Base-by-base conservation (phyloP, 2,113 vertebrate genomes). In the Ciconia maguari region DNA sequence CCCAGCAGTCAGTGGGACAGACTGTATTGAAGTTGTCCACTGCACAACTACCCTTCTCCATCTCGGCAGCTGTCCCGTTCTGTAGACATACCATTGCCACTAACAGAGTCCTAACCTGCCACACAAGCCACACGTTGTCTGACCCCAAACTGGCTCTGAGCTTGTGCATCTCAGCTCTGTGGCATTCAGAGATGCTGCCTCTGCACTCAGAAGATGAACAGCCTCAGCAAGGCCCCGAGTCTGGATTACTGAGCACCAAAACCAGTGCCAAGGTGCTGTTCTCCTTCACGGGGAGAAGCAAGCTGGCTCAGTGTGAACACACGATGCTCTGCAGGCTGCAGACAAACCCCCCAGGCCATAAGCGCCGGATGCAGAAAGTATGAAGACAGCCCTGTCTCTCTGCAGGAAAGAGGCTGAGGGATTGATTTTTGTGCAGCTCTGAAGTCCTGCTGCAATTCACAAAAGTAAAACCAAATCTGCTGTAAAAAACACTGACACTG, bases 1-100 rank as follows among this genome's bases (percentile, higher is more conserved):
- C 20, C 32, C 83, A 41, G 90, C 66, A 51, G 62, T 19, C 17
- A 12, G 16, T 14, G 41, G 84, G 64, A 49, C 1, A 3, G 42
- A 30, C 6, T 2, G 1, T 10, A 8, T 0, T 30, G 16, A 32
- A 76, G 48, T 4, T n/a, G 5, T 15, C 20, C 41, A 24, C 27
- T 10, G 2, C 88, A 29, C 7, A 42, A 5, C 14, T 3, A 5
- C 17, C 13, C n/a, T 34, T 20, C 42, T 60, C 57, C 76, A 16
- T 13, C 4, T 5, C 4, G 3, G 51, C 41, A 29, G 11, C 15
- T 62, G n/a, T 80, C 48, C 83, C 20, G 0, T 9, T 51, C 10
- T 3, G 2, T 7, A 10, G 17, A n/a, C 34, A 13, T 54, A 16
- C 7, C 32, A 13, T 0, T 11, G 69, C 54, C 19, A 2, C 9